A percentile compares a stretch with the other conserved stretches of the same genome.
Evolutionary conservation across 1,140 invertebrate species (phyloP).

Genomic region (Dendrolimus kikuchii): DNA sequence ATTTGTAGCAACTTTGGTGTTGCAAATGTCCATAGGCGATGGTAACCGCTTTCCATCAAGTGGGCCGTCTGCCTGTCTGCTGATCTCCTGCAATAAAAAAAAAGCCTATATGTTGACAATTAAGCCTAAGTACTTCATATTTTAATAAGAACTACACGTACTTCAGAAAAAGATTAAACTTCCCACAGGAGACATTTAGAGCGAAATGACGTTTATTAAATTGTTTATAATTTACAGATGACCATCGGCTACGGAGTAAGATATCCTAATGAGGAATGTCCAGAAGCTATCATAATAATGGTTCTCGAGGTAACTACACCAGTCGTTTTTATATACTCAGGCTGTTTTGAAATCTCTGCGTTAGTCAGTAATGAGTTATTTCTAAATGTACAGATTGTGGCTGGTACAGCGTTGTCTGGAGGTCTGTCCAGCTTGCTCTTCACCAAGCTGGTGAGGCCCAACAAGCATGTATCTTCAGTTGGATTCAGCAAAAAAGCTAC

Average conservation of each 20-base stretch:
- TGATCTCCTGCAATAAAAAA: no score
- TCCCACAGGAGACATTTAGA: no score
- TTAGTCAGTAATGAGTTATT: neutral
- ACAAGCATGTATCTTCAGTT: slow-evolving; percentile 65
- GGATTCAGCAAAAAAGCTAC: slow-evolving; percentile 76
- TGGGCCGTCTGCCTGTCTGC: no score
- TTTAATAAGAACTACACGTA: no score
- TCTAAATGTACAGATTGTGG: slow-evolving; percentile 67
- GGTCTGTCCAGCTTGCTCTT: slow-evolving; percentile 75
- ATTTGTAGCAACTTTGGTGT: no score
- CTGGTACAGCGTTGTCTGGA: slow-evolving; percentile 73
- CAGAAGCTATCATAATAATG: slow-evolving; percentile 85
- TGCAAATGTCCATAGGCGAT: no score
- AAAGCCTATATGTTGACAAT: no score
- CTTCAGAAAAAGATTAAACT: no score
- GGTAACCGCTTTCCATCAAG: no score
- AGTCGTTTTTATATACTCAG: neutral
- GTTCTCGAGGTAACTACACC: slow-evolving; percentile 53
- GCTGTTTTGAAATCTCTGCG: neutral
- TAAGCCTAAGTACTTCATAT: no score
- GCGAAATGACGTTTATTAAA: no score
- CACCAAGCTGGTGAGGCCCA: slow-evolving; percentile 74
- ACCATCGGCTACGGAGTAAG: slow-evolving; percentile 82
- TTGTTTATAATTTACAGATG: slow-evolving; percentile 38
- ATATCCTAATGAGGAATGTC: slow-evolving; percentile 88